These are phyloP conservation scores for Drosophila falleni DNA, from an alignment of 2,888 invertebrate genomes.

Conservation along the genomic window DNA sequence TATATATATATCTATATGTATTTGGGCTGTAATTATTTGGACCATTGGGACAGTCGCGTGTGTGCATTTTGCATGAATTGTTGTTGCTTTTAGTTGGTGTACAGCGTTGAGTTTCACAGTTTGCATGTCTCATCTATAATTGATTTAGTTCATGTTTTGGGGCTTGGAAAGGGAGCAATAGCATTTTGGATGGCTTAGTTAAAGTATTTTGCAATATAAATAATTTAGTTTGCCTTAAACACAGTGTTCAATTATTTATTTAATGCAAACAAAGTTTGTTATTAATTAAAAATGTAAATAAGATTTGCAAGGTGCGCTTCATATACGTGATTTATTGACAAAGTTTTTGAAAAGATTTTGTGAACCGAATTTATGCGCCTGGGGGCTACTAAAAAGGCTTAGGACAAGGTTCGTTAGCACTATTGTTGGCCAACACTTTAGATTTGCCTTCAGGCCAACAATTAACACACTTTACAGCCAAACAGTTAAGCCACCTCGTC, in stretches of 20 bases:
- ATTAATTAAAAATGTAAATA: constrained; percentile 51
- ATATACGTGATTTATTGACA: constrained; percentile 47
- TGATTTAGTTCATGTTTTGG: constrained; percentile 51
- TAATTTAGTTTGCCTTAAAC: constrained; percentile 32
- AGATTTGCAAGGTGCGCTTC: constrained; percentile 33
- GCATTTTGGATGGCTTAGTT: constrained; percentile 31
- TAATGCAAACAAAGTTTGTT: constrained; percentile 23
- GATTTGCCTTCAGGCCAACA: constrained; percentile 33
- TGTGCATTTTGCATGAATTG: constrained; percentile 65
- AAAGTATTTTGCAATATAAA: constrained; percentile 43
- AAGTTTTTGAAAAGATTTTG: constrained; percentile 46
- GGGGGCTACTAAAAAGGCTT: constrained; percentile 36
- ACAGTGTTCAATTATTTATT: constrained; percentile 61
- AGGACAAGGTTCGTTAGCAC: constrained; percentile 39
- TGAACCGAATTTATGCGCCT: constrained; percentile 25
- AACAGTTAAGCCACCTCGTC: constrained; percentile 13
- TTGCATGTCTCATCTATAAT: constrained; percentile 71
- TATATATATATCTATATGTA: constrained; percentile 11
- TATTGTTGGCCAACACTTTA: constrained; percentile 43
- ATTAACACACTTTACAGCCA: constrained; percentile 45
- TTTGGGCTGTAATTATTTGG: constrained; percentile 66
- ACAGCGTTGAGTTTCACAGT: constrained; percentile 43
- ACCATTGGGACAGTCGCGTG: constrained; percentile 64
- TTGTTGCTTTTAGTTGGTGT: constrained; percentile 35
- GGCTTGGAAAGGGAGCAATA: constrained; percentile 9